A percentile compares a stretch with the other conserved stretches of the same genome.
Conservation (phyloP, 92 coral and sea anemone genomes). For the Desmophyllum pertusum region DNA sequence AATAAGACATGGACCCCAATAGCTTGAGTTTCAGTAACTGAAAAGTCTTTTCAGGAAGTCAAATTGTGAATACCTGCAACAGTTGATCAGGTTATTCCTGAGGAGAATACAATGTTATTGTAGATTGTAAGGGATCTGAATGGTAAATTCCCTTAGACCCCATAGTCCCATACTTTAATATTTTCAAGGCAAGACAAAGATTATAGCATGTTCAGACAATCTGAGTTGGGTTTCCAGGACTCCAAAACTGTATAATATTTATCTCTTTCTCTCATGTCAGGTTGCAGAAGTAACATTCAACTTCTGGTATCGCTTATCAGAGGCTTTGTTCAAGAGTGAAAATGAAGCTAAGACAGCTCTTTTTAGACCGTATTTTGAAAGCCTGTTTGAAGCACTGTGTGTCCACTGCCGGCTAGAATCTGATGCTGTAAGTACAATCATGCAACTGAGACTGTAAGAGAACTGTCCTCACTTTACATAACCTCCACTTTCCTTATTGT, state of each 20-base stretch:
- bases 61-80: too few relatives aligned
- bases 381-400: constrained; percentile 80
- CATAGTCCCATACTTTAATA: background rate
- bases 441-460: too few relatives aligned
- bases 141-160: background rate
- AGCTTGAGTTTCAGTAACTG: too few relatives aligned
- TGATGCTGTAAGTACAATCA: constrained; percentile 77
- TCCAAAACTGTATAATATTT: background rate
- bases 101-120: too few relatives aligned
- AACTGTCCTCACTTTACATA: too few relatives aligned
- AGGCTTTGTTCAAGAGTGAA: constrained; percentile 78
- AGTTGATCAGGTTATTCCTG: too few relatives aligned
- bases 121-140: background rate
- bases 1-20: too few relatives aligned
- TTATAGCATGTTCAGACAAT: background rate
- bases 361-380: constrained; percentile 88
- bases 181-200: background rate
- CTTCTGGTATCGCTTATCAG: constrained; percentile 97
- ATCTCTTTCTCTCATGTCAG: constrained; percentile 39
- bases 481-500: too few relatives aligned
- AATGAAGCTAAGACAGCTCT: constrained; percentile 61
- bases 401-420: constrained; percentile 86
- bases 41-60: too few relatives aligned
- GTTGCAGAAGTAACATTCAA: constrained; percentile 99
- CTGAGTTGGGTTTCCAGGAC: background rate